phyloP scores from a whole-genome alignment of 2,113 vertebrate species.

The Sitta europaea region DNA sequence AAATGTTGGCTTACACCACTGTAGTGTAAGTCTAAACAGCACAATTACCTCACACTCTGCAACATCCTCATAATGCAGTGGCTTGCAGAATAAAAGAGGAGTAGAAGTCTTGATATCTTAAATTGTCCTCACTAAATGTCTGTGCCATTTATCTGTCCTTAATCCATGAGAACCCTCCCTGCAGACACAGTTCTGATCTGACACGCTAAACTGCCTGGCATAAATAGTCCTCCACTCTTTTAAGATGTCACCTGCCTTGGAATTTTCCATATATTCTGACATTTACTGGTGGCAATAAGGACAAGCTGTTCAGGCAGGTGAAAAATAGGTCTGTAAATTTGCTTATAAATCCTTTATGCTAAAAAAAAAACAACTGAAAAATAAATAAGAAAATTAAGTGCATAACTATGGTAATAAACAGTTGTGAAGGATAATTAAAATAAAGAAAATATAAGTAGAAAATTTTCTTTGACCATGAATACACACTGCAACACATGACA shows the following conservation, averaged over 20 bases:
- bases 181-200: not conserved
- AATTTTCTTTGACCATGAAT: not conserved
- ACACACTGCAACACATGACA: fast-evolving
- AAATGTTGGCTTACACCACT: not conserved
- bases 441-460: not conserved
- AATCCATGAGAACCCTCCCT: not conserved
- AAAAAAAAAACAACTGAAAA: not conserved
- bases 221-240: slow-evolving; percentile 19
- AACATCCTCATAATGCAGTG: not conserved
- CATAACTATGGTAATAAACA: fast-evolving
- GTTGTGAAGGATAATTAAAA: not conserved
- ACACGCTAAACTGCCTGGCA: not conserved
- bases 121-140: not conserved
- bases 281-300: not conserved
- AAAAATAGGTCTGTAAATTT: not conserved
- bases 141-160: not conserved
- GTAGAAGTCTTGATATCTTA: not conserved
- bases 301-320: not conserved
- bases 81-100: not conserved
- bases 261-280: slow-evolving; percentile 44
- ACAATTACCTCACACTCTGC: not conserved
- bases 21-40: fast-evolving
- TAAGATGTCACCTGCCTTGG: not conserved
- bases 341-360: not conserved
- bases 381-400: not conserved